Evolutionary conservation across 2,888 invertebrate species (phyloP), one percentile per base, ranked within the genome.

Genomic region (Epinotia nisella): DNA sequence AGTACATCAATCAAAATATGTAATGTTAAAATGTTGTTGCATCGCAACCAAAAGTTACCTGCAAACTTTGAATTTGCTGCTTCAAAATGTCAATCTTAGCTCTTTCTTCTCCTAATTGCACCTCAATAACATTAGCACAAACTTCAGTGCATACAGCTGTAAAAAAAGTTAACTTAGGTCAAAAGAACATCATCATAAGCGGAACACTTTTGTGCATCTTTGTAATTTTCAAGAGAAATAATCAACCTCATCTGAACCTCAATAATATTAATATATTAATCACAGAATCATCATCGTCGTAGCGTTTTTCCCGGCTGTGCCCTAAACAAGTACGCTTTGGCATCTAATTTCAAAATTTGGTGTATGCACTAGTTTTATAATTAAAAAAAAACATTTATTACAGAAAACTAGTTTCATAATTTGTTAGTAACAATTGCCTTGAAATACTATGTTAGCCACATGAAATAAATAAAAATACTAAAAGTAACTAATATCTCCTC

Each of bases 111-210:
- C 84, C 83, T 9, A 93, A 80, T 74, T 93, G 93, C 1, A 93
- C 92, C 77, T 93, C 93, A 9, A 93, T 85, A 3, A 93, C 90
- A 79, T 92, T 92, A 2, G 84, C 90, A 74, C 93, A 93, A 0
- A 84, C 89, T 79, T 93, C 93, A 76, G 87, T 92, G 77, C 90
- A 91, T 17, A 87, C 78, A 67, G 93, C 93, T 90, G 79, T 19
- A 85, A 84, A 74, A 72, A 56, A 53, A 41, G 9, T 3, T n/a
- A 17, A 9, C 7, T n/a, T 24, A 24, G 2, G 9, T 10, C 13
- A 29, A 7, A n/a, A 29, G 24, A 58, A n/a, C 0, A 15, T 9
- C 24, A 7, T 24, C 1, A 24, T 29, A 5, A 21, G 5, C 24
- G 5, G 3, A 56, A 11, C 3, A 21, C 9, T 10, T 53, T 2